These are phyloP conservation scores for Serrognathus titanus DNA, from an alignment of 2,888 invertebrate genomes.

Conservation along the genomic window DNA sequence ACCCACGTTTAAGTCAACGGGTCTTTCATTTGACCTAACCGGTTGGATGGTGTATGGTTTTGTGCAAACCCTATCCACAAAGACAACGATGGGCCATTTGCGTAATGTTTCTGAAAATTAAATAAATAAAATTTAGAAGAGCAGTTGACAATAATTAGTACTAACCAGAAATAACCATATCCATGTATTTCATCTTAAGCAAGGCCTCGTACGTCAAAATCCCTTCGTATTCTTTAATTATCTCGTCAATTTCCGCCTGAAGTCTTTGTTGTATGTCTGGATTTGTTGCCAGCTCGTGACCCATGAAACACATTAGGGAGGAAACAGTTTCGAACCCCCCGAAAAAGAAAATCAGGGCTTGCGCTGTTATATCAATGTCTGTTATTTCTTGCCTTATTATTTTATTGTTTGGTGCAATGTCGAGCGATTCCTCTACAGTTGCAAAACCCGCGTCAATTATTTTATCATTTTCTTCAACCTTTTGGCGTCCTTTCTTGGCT, in stretches of 20 bases:
- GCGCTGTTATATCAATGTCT: constrained; percentile 33
- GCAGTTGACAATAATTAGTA: constrained; percentile 17
- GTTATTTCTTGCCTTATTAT: constrained; percentile 9
- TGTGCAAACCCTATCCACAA: constrained; percentile 27
- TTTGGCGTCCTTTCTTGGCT: constrained; percentile 44
- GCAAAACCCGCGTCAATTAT: constrained; percentile 17
- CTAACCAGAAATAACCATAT: constrained; percentile 4
- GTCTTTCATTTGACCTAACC: constrained; percentile 15
- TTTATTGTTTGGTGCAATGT: not conserved
- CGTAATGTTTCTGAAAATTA: constrained; percentile 29
- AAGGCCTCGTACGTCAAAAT: constrained; percentile 53
- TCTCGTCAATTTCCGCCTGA: constrained; percentile 51
- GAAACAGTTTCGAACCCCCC: constrained; percentile 52
- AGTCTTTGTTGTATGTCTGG: constrained; percentile 53
- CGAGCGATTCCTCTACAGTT: constrained; percentile 15
- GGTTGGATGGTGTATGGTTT: constrained; percentile 29
- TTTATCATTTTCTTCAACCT: not conserved
- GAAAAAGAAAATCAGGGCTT: constrained; percentile 45
- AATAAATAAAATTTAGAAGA: too few relatives aligned
- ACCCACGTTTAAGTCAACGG: constrained; percentile 18
- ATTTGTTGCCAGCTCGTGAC: constrained; percentile 46
- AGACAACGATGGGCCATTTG: constrained; percentile 31
- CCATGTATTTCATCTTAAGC: constrained; percentile 43
- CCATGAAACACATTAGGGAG: constrained; percentile 41
- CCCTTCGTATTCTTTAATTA: constrained; percentile 41